A percentile compares a stretch with the other conserved stretches of the same genome.
These are phyloP conservation scores for Halichoeres trimaculatus DNA, from an alignment of 2,113 vertebrate genomes.

Conservation along the genomic window DNA sequence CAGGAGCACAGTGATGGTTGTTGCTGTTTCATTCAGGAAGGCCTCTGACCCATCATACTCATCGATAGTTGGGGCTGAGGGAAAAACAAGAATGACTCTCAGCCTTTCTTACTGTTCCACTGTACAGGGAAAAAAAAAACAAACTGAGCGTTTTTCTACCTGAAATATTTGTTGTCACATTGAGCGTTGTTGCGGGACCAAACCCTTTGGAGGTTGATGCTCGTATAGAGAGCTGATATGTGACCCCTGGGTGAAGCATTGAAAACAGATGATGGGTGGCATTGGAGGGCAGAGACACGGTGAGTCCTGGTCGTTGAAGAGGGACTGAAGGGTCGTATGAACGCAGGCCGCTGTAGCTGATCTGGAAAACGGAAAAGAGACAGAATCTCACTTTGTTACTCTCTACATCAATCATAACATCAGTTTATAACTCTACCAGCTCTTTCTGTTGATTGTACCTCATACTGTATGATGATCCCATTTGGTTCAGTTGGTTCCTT, in stretches of 20 bases:
- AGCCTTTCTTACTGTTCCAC: neutral
- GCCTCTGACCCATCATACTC: constrained; percentile 96
- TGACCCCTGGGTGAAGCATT: constrained; percentile 94
- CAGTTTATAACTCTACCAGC: neutral
- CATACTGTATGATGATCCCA: constrained; percentile 96
- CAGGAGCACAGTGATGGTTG: constrained; percentile 96
- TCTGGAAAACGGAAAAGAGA: constrained; percentile 78
- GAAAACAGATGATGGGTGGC: constrained; percentile 92
- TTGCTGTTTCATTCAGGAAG: constrained; percentile 96
- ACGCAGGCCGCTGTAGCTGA: constrained; percentile 92
- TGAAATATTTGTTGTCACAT: constrained; percentile 98
- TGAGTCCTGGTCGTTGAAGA: constrained; percentile 90
- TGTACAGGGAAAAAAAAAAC: accelerated
- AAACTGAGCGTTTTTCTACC: constrained; percentile 74
- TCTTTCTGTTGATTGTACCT: constrained; percentile 83
- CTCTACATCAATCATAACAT: neutral
- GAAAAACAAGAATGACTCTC: constrained; percentile 9
- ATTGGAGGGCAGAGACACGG: constrained; percentile 92
- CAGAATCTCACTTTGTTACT: neutral
- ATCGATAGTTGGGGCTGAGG: constrained; percentile 92
- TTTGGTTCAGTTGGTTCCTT: constrained; percentile 97
- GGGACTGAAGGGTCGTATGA: constrained; percentile 96
- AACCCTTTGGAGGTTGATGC: constrained; percentile 97
- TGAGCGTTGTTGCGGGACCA: constrained; percentile 90
- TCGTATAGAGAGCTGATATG: constrained; percentile 94